phyloP scores from a whole-genome alignment of 2,113 vertebrate genomes.

The Gasterosteus aculeatus region DNA sequence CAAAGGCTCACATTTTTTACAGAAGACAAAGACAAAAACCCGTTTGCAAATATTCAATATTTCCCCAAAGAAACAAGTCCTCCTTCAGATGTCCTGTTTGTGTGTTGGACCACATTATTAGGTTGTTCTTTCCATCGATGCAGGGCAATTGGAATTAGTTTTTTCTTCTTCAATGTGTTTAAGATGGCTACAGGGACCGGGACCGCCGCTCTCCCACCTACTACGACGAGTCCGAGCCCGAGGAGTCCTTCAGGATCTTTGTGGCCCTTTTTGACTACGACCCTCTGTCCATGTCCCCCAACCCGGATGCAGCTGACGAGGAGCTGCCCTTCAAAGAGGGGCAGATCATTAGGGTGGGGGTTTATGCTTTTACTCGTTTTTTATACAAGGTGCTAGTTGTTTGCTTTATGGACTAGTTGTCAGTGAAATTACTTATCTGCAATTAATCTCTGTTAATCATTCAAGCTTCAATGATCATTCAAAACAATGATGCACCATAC shows the following conservation, averaged over 20 bases:
- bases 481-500: not conserved
- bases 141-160: conserved; percentile 23
- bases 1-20: not conserved
- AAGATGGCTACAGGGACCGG: conserved; percentile 86
- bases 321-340: conserved; percentile 97
- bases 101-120: not conserved
- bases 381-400: not conserved
- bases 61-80: conserved; percentile 1
- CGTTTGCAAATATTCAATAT: not conserved
- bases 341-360: conserved; percentile 92
- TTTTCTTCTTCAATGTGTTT: conserved; percentile 38
- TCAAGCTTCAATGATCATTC: not conserved
- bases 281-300: conserved; percentile 95
- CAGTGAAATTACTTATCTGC: not conserved
- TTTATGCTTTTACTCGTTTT: not conserved
- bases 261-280: conserved; percentile 98
- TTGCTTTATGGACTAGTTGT: not conserved
- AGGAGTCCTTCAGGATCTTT: conserved; percentile 89
- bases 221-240: conserved; percentile 91
- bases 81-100: conserved; percentile 15
- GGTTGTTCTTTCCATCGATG: not conserved
- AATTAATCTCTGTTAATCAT: not conserved
- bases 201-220: conserved; percentile 88
- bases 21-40: not conserved
- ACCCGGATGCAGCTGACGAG: conserved; percentile 93